These are phyloP conservation scores for Ivindomyrus marchei DNA, from an alignment of 2,113 vertebrate genomes.

Conservation along the genomic window DNA sequence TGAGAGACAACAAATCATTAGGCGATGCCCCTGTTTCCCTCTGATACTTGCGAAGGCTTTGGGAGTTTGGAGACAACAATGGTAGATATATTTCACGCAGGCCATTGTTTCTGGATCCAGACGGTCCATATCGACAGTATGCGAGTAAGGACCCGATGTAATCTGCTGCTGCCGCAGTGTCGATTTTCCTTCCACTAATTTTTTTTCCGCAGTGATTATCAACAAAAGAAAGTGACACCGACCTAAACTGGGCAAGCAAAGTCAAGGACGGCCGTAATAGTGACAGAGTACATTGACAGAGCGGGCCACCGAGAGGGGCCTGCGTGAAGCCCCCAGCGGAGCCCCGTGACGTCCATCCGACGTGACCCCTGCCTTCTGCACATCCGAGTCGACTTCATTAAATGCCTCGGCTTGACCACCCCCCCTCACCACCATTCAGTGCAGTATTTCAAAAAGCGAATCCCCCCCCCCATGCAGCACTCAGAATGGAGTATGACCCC, in stretches of 20 bases:
- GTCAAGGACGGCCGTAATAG: neutral
- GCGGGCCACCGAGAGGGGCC: neutral
- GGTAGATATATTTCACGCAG: neutral
- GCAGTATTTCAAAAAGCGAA: constrained; percentile 59
- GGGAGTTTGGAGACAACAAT: neutral
- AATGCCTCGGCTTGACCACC: constrained; percentile 57
- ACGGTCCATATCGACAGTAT: neutral
- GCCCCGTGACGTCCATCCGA: constrained; percentile 55
- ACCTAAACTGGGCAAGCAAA: neutral
- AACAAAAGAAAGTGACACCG: neutral
- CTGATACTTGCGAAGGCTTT: neutral
- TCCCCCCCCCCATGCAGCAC: constrained; percentile 52
- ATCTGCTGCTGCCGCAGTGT: neutral
- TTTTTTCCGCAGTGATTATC: neutral
- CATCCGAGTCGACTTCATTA: constrained; percentile 67
- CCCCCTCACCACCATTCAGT: constrained; percentile 50
- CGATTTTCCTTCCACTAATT: neutral
- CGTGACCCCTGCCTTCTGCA: constrained; percentile 62
- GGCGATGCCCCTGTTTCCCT: neutral
- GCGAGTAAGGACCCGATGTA: neutral
- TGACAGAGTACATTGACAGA: neutral
- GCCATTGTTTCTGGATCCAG: neutral
- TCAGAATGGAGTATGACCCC: constrained; percentile 62
- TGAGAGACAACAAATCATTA: constrained; percentile 19
- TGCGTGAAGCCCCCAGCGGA: constrained; percentile 17